Conservation (phyloP, 2,888 invertebrate species). For the Abrostola triplasia region DNA sequence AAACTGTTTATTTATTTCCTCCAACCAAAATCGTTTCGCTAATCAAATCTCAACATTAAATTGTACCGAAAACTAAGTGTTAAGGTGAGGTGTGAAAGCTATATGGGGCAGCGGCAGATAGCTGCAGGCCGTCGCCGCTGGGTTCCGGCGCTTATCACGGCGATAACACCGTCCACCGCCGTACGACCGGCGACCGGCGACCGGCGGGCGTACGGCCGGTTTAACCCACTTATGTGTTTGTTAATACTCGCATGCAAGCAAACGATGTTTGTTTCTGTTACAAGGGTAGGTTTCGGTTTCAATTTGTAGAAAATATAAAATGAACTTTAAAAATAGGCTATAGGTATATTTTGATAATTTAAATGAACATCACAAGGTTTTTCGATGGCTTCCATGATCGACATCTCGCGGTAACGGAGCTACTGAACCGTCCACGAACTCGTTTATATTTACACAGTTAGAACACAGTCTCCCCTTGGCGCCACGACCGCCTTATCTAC, state of each 20-base stretch:
- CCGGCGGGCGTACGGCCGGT: conserved; percentile 45
- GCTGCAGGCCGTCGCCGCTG: conserved; percentile 70
- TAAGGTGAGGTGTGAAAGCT: conserved; percentile 67
- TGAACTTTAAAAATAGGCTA: no score
- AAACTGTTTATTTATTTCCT: neutral
- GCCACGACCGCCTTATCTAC: conserved; percentile 62
- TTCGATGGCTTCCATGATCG: conserved; percentile 11
- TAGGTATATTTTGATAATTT: no score
- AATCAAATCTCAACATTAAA: conserved; percentile 50
- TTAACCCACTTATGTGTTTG: conserved; percentile 68
- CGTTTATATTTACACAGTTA: conserved; percentile 53
- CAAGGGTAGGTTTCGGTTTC: conserved; percentile 26
- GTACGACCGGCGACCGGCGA: conserved; percentile 66
- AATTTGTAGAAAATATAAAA: conserved; percentile 14
- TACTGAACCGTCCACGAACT: conserved; percentile 39
- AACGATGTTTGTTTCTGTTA: conserved; percentile 43
- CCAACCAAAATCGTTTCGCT: neutral
- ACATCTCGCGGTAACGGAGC: conserved; percentile 25
- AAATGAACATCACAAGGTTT: no score
- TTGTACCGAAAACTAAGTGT: conserved; percentile 63
- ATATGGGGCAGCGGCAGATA: conserved; percentile 68
- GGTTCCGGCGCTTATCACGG: conserved; percentile 81
- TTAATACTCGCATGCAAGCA: conserved; percentile 51
- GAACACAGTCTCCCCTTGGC: conserved; percentile 50
- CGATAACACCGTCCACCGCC: conserved; percentile 75